Evolutionary conservation across 2,888 invertebrate species (phyloP).

Genomic region (Thumatha senex): DNA sequence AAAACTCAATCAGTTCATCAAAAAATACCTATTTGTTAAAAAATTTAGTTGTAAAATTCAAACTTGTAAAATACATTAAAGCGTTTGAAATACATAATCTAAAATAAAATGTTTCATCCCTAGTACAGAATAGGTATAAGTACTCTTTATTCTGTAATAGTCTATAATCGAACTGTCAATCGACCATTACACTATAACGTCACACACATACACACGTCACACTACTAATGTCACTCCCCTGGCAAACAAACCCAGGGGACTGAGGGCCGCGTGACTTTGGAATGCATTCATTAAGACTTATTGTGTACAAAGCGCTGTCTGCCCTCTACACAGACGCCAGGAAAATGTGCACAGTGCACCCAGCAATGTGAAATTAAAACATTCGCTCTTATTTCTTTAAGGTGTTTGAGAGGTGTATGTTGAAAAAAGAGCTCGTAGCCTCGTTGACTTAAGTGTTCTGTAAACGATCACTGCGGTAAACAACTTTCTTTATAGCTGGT

Average conservation of each 20-base stretch:
- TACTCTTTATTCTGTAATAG: too few species aligned
- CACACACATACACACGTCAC: conserved; percentile 3
- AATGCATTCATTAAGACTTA: conserved; percentile 64
- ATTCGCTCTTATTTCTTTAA: conserved; percentile 8
- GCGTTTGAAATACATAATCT: too few species aligned
- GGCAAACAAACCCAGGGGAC: conserved; percentile 29
- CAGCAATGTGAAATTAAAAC: conserved; percentile 19
- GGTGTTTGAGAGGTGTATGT: conserved; percentile 3
- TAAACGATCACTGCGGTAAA: too few species aligned
- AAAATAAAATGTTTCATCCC: too few species aligned
- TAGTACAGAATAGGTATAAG: too few species aligned
- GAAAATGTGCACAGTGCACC: conserved; percentile 18
- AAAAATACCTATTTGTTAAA: too few species aligned
- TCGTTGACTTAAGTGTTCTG: too few species aligned
- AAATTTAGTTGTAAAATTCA: too few species aligned
- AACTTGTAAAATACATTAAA: too few species aligned
- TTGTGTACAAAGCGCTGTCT: conserved; percentile 46
- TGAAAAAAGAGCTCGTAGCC: too few species aligned
- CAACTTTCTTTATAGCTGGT: too few species aligned
- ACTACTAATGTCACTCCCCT: conserved; percentile 19
- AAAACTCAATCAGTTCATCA: too few species aligned
- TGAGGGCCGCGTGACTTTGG: conserved; percentile 42
- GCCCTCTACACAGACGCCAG: conserved; percentile 23
- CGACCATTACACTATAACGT: neutral
- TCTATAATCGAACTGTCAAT: neutral